These are phyloP conservation scores for Drosophila bunnanda DNA, from an alignment of 2,888 invertebrate genomes.

Conservation along the genomic window DNA sequence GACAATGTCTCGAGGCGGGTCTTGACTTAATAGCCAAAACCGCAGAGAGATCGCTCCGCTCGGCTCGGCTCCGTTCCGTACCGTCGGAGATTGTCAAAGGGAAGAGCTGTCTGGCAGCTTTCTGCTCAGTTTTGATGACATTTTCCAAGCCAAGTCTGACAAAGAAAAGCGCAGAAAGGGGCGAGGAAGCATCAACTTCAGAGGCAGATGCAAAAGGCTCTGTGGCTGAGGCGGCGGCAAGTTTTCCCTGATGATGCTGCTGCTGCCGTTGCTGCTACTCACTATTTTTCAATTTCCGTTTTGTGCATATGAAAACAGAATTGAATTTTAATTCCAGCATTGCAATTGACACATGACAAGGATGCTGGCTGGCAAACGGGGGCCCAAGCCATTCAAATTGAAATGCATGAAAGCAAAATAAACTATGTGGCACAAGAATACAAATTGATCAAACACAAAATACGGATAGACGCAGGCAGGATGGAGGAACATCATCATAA, in stretches of 20 bases:
- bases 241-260: conserved; percentile 29
- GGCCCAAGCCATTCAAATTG: conserved; percentile 55
- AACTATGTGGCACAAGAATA: conserved; percentile 67
- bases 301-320: conserved; percentile 64
- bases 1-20: conserved; percentile 56
- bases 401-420: conserved; percentile 71
- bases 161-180: conserved; percentile 1
- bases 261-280: conserved; percentile 2
- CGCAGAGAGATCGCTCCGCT: conserved; percentile 25
- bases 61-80: conserved; percentile 5
- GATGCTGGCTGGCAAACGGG: conserved; percentile 27
- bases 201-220: conserved; percentile 1
- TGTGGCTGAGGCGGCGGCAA: conserved; percentile 12
- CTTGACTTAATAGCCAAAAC: conserved; percentile 63
- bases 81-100: conserved; percentile 40
- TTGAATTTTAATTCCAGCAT: conserved; percentile 71
- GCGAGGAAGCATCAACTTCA: conserved; percentile 14
- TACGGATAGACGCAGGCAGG: conserved; percentile 15
- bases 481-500: conserved; percentile 69
- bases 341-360: conserved; percentile 77
- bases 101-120: conserved; percentile 31
- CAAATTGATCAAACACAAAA: conserved; percentile 73
- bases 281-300: conserved; percentile 70
- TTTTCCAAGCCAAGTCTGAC: conserved; percentile 15
- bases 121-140: conserved; percentile 31